phyloP scores from a whole-genome alignment of 2,888 invertebrate genomes.

The Lycia hirtaria region DNA sequence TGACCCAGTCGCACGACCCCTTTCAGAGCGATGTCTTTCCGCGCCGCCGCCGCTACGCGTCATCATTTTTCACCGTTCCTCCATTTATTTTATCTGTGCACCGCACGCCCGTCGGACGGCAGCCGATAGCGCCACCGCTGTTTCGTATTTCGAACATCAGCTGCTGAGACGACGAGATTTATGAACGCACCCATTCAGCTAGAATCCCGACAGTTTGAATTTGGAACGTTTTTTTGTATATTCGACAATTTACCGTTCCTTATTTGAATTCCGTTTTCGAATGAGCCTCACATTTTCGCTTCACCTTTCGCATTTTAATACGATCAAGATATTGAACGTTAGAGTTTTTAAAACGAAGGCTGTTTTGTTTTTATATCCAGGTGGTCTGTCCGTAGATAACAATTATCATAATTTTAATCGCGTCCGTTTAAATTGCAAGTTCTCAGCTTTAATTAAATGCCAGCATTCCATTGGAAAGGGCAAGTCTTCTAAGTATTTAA shows the following conservation, averaged over 20 bases:
- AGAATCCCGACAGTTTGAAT: constrained; percentile 74
- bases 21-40: constrained; percentile 71
- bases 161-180: constrained; percentile 82
- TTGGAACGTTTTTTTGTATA: constrained; percentile 61
- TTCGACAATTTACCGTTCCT: constrained; percentile 43
- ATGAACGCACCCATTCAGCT: constrained; percentile 76
- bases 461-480: constrained; percentile 72
- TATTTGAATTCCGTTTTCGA: constrained; percentile 33
- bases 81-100: constrained; percentile 84
- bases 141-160: constrained; percentile 78
- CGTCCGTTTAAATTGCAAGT: constrained; percentile 56
- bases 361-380: constrained; percentile 13
- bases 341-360: constrained; percentile 10
- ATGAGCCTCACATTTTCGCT: constrained; percentile 26
- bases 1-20: constrained; percentile 67
- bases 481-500: constrained; percentile 58
- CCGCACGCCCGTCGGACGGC: constrained; percentile 74
- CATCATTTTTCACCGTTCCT: constrained; percentile 83
- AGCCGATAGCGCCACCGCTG: constrained; percentile 65
- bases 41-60: constrained; percentile 64
- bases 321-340: constrained; percentile 26
- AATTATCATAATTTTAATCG: constrained; percentile 51
- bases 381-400: constrained; percentile 34
- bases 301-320: constrained; percentile 28
- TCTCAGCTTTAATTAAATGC: constrained; percentile 71